Evolutionary conservation across 2,888 invertebrate genomes (phyloP), one percentile per base, ranked within the genome.

Genomic region (Pachycephus smyrnensis): DNA sequence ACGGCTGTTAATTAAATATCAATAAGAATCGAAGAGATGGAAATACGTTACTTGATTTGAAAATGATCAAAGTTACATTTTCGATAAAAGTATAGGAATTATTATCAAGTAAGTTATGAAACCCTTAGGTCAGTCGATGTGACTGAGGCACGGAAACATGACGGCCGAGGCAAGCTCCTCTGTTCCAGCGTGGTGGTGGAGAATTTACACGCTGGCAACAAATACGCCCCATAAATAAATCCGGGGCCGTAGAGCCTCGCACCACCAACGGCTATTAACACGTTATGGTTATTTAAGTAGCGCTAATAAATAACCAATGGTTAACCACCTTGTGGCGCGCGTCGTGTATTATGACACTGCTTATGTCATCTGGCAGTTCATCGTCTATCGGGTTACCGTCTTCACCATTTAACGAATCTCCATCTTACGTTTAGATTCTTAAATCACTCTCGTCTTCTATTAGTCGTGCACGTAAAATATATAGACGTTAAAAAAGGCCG

Each of bases 331-430:
- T 75, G 71, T 77, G 77, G 73, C 68, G 33, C 75, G 68, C 90
- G 92, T 92, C 92, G 91, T 92, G 91, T 92, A 92, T 92, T 92
- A 92, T 92, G 71, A 31, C 73, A 40, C 78, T 75, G 37, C 76
- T 80, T 71, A 37, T 37, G 73, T 73, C 68, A 78, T 73, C 4
- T 23, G 71, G 75, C 71, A 33, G 32, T 12, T 32, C 23, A 71
- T 71, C 11, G 71, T 71, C 32, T 71, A 33, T 71, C 71, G 71
- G 71, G 71, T 33, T 55, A 55, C 55, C 55, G 55, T 55, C 55
- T 55, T 55, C 55, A 55, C 23, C 23, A 9, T 55, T 2, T 55
- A 23, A 55, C 55, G 23, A 55, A 55, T 55, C 40, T 40, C 15
- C 9, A 9, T 55, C 55, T 55, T 23, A 23, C 55, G 9, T 15